phyloP scores from a whole-genome alignment of 1,140 invertebrate species.

The Solenopsis invicta region DNA sequence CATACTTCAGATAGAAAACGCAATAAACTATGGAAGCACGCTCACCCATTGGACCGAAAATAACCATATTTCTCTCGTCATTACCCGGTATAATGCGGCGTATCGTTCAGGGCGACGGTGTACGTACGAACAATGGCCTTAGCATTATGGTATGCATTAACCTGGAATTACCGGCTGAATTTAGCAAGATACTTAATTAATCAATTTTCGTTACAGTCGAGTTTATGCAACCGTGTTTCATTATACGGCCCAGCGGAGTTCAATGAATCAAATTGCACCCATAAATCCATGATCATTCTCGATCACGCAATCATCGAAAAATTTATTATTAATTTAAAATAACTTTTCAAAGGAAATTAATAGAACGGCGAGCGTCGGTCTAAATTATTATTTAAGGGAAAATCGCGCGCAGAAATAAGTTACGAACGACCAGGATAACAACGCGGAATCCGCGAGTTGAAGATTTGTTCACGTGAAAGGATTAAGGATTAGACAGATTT shows the following conservation, averaged over 20 bases:
- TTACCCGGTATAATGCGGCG: slow-evolving; percentile 69
- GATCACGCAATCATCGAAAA: neutral
- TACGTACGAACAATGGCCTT: slow-evolving; percentile 66
- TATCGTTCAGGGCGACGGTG: slow-evolving; percentile 63
- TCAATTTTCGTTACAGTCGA: slow-evolving; percentile 65
- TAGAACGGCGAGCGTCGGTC: too few relatives aligned
- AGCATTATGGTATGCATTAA: slow-evolving; percentile 70
- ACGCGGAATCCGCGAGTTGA: neutral
- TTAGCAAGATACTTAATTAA: slow-evolving; percentile 54
- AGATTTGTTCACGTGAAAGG: slow-evolving; percentile 16
- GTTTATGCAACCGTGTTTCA: slow-evolving; percentile 32
- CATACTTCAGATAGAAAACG: slow-evolving; percentile 80
- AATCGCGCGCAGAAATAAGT: neutral
- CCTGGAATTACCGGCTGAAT: slow-evolving; percentile 63
- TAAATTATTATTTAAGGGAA: neutral
- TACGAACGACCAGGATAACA: neutral
- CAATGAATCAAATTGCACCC: slow-evolving; percentile 28
- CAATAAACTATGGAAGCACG: slow-evolving; percentile 79
- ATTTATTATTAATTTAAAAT: neutral
- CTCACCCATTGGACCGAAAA: slow-evolving; percentile 74
- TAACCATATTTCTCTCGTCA: slow-evolving; percentile 77
- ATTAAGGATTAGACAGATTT: slow-evolving; percentile 32
- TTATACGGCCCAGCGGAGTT: slow-evolving; percentile 14
- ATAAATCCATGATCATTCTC: slow-evolving; percentile 22
- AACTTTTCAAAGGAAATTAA: neutral